Evolutionary conservation across 2,113 vertebrate genomes (phyloP).

Genomic region (Oxyura jamaicensis): DNA sequence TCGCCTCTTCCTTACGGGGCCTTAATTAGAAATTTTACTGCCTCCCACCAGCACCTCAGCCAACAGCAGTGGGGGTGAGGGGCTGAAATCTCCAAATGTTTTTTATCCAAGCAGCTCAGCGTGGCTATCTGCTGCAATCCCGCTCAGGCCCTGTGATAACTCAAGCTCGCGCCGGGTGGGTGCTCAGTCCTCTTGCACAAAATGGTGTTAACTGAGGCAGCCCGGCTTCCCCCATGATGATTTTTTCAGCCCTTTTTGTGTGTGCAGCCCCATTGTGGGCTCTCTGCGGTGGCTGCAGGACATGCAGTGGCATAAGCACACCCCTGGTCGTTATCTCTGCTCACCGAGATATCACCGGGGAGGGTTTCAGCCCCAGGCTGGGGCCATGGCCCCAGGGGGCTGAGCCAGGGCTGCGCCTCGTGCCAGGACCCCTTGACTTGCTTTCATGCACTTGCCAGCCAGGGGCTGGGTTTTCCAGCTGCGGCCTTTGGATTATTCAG

Average conservation of each 20-base stretch:
- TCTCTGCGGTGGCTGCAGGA: background rate
- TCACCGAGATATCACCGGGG: accelerated
- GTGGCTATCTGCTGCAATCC: background rate
- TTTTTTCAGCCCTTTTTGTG: background rate
- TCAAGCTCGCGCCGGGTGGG: background rate
- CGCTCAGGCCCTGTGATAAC: background rate
- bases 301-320: accelerated
- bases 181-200: background rate
- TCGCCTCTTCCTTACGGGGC: background rate
- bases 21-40: background rate
- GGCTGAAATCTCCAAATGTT: background rate
- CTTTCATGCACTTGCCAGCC: background rate
- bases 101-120: background rate
- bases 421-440: background rate
- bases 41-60: background rate
- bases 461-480: background rate
- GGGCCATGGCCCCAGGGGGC: background rate
- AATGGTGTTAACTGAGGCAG: accelerated
- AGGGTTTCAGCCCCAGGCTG: background rate
- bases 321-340: too few relatives aligned
- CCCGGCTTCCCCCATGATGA: accelerated
- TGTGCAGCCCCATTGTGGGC: background rate
- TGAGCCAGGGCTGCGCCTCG: background rate
- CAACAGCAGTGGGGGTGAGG: background rate
- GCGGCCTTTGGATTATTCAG: background rate